Base-by-base conservation (phyloP, 1,140 invertebrate species). In the Carposina sasakii region DNA sequence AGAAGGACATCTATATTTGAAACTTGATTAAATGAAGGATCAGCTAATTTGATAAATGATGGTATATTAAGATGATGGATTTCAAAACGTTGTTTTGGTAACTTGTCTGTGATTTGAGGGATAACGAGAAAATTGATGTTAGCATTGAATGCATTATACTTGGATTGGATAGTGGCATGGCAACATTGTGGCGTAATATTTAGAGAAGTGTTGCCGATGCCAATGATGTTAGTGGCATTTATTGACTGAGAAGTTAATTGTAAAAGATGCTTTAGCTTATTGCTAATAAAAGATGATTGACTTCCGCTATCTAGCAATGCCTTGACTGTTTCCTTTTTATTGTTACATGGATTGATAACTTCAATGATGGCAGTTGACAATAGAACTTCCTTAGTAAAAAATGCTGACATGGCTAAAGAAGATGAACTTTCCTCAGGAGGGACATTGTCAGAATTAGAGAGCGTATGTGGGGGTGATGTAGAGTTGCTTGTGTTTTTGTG, bases 341-440 rank as follows among this genome's bases (percentile, higher is more conserved):
- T 37, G 16, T 24, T 37, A 2, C 5, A 16, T 21, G 45, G 45
- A 33, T 47, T 47, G 19, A 47, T 8, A 4, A 47, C 23, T 16
- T 45, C 28, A 45, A 45, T 33, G 31, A 45, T 19, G 8, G 42
- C 42, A 22, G 42, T 45, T 3, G 42, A 47, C 10, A 47, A 19
- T 23, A 47, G n/a, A 5, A 36, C 34, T 37, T 47, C 33, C 24
- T 21, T 23, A 17, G 5, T 24, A 15, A 2, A 19, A 3, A 47
- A 13, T 15, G 13, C 28, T 17, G 44, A 10, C 10, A 20, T 34
- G 24, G 31, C 30, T 15, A 23, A 24, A 30, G 17, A 12, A 13
- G 30, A 16, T 4, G 4, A 9, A 3, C n/a, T n/a, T n/a, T n/a
- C n/a, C n/a, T n/a, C 10, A 30, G 15, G 41, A 19, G 16, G 23